These are phyloP conservation scores for Ptychodera flava DNA, from an alignment of 35 echinoderm and acorn worm species.

Conservation along the genomic window DNA sequence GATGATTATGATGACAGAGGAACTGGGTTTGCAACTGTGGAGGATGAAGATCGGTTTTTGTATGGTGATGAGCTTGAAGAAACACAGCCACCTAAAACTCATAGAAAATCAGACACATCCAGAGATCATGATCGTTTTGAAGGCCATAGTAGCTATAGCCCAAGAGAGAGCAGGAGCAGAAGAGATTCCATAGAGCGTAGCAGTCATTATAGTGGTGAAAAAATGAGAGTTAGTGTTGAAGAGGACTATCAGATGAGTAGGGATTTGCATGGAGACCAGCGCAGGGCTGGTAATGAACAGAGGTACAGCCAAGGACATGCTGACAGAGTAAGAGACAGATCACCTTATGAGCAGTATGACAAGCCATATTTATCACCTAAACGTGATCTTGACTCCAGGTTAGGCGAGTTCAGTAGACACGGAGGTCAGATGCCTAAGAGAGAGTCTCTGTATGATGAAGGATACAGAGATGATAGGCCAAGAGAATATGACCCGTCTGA, in stretches of 20 bases:
- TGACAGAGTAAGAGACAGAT: not conserved
- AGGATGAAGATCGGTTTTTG: constrained; percentile 20
- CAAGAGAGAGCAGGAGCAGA: not conserved
- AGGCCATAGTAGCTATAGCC: too few relatives aligned
- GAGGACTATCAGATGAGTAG: not conserved
- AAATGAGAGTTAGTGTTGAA: not conserved
- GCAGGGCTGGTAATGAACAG: not conserved
- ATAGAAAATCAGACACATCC: not conserved
- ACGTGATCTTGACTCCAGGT: not conserved
- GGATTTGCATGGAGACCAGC: not conserved
- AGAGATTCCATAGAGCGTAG: not conserved
- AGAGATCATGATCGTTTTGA: not conserved
- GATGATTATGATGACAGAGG: not conserved
- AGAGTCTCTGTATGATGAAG: not conserved
- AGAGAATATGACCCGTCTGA: not conserved
- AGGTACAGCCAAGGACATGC: not conserved
- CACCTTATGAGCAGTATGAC: not conserved
- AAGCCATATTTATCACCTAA: not conserved
- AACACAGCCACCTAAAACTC: not conserved
- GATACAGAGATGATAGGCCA: not conserved
- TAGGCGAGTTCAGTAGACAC: not conserved
- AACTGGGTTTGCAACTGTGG: constrained; percentile 2
- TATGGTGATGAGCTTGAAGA: constrained; percentile 4
- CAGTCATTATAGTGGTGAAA: not conserved
- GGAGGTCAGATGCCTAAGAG: not conserved